phyloP scores from a whole-genome alignment of 1,140 invertebrate genomes.

The Bradynema listronoti region DNA sequence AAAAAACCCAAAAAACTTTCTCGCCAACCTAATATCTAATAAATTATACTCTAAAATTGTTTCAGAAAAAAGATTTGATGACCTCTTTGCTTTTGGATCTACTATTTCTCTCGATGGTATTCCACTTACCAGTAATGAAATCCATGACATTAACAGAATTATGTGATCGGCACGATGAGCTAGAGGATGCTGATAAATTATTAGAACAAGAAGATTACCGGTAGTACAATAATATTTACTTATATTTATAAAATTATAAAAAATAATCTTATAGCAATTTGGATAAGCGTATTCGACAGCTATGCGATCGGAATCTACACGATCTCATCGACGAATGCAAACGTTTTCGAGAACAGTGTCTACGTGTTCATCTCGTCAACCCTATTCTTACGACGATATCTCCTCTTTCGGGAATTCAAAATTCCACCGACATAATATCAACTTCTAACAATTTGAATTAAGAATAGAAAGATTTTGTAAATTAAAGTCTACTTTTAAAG shows the following conservation, averaged over 20 bases:
- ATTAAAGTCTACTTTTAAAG: too few relatives aligned
- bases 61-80: conserved; percentile 51
- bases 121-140: conserved; percentile 55
- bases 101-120: conserved; percentile 54
- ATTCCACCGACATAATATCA: too few relatives aligned
- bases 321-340: conserved; percentile 52
- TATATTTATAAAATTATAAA: conserved; percentile 2
- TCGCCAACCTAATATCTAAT: too few relatives aligned
- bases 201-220: conserved; percentile 53
- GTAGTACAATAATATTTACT: conserved; percentile 12
- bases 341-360: conserved; percentile 47
- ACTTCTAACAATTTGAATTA: too few relatives aligned
- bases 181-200: conserved; percentile 43
- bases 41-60: too few relatives aligned
- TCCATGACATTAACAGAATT: conserved; percentile 57
- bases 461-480: too few relatives aligned
- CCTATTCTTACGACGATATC: too few relatives aligned
- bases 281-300: conserved; percentile 50
- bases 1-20: too few relatives aligned
- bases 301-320: conserved; percentile 45
- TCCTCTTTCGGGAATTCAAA: too few relatives aligned
- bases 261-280: conserved; percentile 43
- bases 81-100: conserved; percentile 53
- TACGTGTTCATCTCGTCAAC: conserved; percentile 36
- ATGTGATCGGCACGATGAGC: conserved; percentile 37